Base-by-base conservation (phyloP, 2,797 vertebrate species). In the Lepus oiostolus region DNA sequence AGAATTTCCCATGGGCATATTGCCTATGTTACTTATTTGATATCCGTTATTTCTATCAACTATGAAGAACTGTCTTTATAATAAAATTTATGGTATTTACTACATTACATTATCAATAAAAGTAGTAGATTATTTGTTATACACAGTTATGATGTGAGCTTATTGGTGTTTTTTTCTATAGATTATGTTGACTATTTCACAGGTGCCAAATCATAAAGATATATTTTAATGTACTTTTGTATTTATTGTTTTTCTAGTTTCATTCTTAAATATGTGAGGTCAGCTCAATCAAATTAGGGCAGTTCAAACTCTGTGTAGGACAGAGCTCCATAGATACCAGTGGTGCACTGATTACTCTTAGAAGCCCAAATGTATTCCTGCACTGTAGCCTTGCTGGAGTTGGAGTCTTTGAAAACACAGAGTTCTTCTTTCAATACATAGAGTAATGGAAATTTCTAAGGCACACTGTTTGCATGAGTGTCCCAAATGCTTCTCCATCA, bases 21-120 rank as follows among this genome's bases (percentile, higher is more conserved):
- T 72, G 35, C 2, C n/a, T 72, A 9, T 67, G 6, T 77, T 82
- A 68, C 47, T 92, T 87, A 65, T 80, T 92, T 85, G n/a, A 71
- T 92, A 82, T 74, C 14, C 32, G 79, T 79, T 75, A 62, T 70
- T 85, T 93, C 32, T 88, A 67, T 81, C 63, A 82, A 68, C 54
- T 72, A 50, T 74, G 24, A 92, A 76, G 13, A 87, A 90, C 52
- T 68, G 67, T 7, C 26, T 83, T 93, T 50, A 76, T 10, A 32
- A 70, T 8, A 6, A 58, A 71, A 79, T 71, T 50, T 71, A 17
- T 17, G n/a, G 5, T 32, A 67, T 62, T 47, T 54, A 74, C 32
- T 62, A 82, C 54, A 10, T n/a, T 14, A 67, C 12, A 83, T 65
- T 30, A 76, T 84, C 47, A 84, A 42, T 42, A 58, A 79, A 75